phyloP scores from a whole-genome alignment of 2,797 vertebrate species.

The Staurois parvus region DNA sequence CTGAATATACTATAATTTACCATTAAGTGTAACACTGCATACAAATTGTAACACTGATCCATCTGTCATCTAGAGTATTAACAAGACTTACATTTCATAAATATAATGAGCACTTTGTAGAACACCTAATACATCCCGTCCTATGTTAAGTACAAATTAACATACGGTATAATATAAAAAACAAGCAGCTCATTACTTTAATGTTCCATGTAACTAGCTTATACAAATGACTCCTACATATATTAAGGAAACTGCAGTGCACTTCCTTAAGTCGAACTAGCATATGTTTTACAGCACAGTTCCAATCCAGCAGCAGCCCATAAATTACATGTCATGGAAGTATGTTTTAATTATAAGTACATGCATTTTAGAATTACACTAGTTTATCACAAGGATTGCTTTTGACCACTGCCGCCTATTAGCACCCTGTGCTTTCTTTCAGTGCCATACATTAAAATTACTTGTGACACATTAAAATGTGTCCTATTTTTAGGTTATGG shows the following conservation, averaged over 20 bases:
- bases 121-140: conserved; percentile 16
- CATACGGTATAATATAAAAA: conserved; percentile 29
- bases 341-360: conserved; percentile 61
- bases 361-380: conserved; percentile 58
- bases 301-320: conserved; percentile 45
- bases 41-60: not conserved
- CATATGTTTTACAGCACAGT: conserved; percentile 39
- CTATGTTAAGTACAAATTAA: conserved; percentile 52
- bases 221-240: conserved; percentile 54
- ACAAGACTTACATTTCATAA: conserved; percentile 10
- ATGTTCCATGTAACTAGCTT: conserved; percentile 43
- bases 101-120: not conserved
- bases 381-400: conserved; percentile 58
- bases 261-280: conserved; percentile 13
- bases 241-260: conserved; percentile 14
- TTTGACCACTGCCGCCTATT: conserved; percentile 53
- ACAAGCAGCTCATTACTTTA: conserved; percentile 49
- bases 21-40: not conserved
- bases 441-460: conserved; percentile 38
- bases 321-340: conserved; percentile 51
- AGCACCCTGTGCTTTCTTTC: conserved; percentile 41
- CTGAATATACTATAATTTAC: not conserved
- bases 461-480: conserved; percentile 36
- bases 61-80: not conserved
- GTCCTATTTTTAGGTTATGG: conserved; percentile 52